Percentiles rank a stretch among this genome's conserved stretches.
These are phyloP conservation scores for Eupithecia pulchellata DNA, from an alignment of 2,888 invertebrate genomes.

Conservation along the genomic window DNA sequence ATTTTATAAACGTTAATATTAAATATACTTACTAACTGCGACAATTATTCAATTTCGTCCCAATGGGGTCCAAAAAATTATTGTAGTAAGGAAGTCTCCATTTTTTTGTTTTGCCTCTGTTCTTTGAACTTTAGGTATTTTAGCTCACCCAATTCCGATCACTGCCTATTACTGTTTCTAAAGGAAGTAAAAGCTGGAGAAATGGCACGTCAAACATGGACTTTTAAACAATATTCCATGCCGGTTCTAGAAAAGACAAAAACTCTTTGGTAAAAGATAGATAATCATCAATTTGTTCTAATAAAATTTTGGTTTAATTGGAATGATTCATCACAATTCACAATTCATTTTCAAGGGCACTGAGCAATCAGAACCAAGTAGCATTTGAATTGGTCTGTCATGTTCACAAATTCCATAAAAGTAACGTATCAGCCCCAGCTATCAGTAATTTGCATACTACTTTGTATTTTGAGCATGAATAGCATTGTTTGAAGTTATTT, in stretches of 20 bases:
- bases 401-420: constrained; percentile 20
- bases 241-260: no score
- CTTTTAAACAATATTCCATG: constrained; percentile 17
- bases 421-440: constrained; percentile 28
- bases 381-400: constrained; percentile 12
- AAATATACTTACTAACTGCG: no score
- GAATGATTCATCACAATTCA: neutral
- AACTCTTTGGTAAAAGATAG: neutral
- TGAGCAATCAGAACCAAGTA: neutral
- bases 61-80: no score
- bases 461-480: constrained; percentile 42
- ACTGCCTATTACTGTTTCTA: constrained; percentile 32
- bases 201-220: constrained; percentile 7
- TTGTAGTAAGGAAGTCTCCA: no score
- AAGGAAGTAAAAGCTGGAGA: constrained; percentile 20
- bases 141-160: no score
- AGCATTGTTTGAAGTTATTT: constrained; percentile 36
- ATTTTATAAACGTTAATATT: no score
- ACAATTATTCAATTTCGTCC: no score
- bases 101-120: no score
- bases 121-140: no score
- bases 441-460: constrained; percentile 33
- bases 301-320: neutral
- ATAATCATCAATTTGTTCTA: neutral
- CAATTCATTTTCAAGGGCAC: neutral